Conservation (phyloP, 2,888 invertebrate genomes). For the Troilus luridus region DNA sequence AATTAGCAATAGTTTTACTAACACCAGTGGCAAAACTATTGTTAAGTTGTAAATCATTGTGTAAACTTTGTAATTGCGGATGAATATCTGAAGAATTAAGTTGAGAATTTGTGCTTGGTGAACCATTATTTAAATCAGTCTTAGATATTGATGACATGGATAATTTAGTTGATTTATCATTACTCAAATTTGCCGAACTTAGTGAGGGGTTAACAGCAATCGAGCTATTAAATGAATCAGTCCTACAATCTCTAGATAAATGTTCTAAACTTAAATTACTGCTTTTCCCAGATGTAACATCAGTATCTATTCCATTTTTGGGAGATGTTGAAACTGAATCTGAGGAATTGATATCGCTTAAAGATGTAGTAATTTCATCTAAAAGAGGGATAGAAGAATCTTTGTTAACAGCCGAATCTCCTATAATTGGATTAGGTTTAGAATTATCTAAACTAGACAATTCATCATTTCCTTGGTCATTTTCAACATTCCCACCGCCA, state of each 20-base stretch:
- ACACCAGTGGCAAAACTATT: not conserved
- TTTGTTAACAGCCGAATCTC: not conserved
- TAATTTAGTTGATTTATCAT: not conserved
- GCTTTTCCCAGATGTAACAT: not conserved
- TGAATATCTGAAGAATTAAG: not conserved
- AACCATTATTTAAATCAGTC: not conserved
- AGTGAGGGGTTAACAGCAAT: not conserved
- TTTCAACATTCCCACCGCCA: not conserved
- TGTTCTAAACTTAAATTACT: not conserved
- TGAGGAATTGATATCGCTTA: not conserved
- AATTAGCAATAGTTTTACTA: not conserved
- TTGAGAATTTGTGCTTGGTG: not conserved
- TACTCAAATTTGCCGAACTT: not conserved
- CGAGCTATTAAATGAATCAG: not conserved
- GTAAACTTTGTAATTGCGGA: not conserved
- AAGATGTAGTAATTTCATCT: not conserved
- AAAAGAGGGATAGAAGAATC: not conserved
- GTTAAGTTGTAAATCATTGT: not conserved
- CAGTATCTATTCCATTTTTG: not conserved
- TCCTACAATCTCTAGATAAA: not conserved
- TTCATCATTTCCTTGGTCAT: not conserved
- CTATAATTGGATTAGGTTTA: not conserved
- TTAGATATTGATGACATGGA: not conserved
- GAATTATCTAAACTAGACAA: not conserved
- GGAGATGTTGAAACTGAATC: not conserved